Percentiles rank a stretch among this genome's conserved stretches.
phyloP scores from a whole-genome alignment of 1,140 invertebrate species.

The Achatina immaculata region DNA sequence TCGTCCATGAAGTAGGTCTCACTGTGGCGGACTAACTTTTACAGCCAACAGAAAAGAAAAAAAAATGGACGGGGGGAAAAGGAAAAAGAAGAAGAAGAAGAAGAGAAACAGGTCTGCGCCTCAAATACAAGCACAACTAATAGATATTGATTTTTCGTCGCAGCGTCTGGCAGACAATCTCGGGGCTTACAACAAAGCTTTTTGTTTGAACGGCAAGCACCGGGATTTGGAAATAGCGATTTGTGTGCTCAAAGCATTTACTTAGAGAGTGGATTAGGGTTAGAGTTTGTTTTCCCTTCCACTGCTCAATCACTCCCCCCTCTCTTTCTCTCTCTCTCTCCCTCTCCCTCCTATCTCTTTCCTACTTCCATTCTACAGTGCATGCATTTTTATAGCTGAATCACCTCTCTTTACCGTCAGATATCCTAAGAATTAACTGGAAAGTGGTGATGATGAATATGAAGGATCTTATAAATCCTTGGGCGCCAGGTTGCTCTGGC shows the following conservation, averaged over 20 bases:
- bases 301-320: constrained; percentile 2
- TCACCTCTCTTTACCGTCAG: too few species aligned
- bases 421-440: too few species aligned
- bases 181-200: not conserved
- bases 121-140: not conserved
- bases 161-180: not conserved
- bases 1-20: too few species aligned
- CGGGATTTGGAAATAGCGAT: not conserved
- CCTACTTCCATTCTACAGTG: not conserved
- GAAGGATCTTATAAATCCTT: too few species aligned
- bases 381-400: too few species aligned
- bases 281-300: not conserved
- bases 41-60: too few species aligned
- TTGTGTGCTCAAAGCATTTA: constrained; percentile 26
- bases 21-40: too few species aligned
- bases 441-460: too few species aligned
- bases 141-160: constrained; percentile 1
- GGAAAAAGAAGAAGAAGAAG: too few species aligned
- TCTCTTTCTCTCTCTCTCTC: constrained; percentile 30
- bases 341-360: not conserved
- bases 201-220: constrained; percentile 10
- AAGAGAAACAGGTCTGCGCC: too few species aligned
- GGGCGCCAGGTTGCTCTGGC: too few species aligned
- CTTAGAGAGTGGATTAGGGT: constrained; percentile 16
- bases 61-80: too few species aligned